Evolutionary conservation across 2,888 invertebrate species (phyloP), one percentile per base, ranked within the genome.

Genomic region (Drosophila tanythrix): DNA sequence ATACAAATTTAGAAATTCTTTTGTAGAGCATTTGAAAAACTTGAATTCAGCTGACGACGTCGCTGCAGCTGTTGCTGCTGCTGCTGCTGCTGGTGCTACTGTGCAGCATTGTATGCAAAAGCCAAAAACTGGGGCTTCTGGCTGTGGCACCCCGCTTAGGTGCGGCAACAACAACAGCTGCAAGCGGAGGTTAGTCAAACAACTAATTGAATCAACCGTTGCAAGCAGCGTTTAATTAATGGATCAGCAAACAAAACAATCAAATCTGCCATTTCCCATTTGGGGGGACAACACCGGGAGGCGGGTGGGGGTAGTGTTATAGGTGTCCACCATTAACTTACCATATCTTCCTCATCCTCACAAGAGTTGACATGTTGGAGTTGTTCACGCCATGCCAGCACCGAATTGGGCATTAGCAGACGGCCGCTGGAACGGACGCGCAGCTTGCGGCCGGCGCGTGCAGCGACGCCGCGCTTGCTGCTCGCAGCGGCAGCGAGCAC

Each of bases 271-370:
- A 25, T 25, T 25, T 46, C 46, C 46, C 21, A 5, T 43, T 43
- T 35, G 35, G 13, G 35, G 43, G 11, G 21, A 5, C 29, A 29
- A 11, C 53, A 53, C 2, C 2, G 29, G 13, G 29, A 3, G 11
- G 4, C 18, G n/a, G 31, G 11, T 11, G 21, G 15, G 10, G 50
- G 4, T 2, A 18, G 21, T 1, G 4, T 8, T 4, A n/a, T 10
- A 18, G 3, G 10, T 36, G n/a, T 3, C 25, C 46, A 15, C 46
- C 46, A 46, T 46, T 25, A 40, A 91, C 93, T 93, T 76, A 93
- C 93, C 93, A 93, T 89, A 74, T 93, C 93, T 90, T 93, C 93
- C 86, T 93, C 93, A 85, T 93, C 93, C 80, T 93, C 93, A 56
- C 91, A 82, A 63, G 89, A 92, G 79, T 92, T 89, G 59, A 91